Base-by-base conservation (phyloP, 2,113 vertebrate species). In the Toxotes jaculatrix region DNA sequence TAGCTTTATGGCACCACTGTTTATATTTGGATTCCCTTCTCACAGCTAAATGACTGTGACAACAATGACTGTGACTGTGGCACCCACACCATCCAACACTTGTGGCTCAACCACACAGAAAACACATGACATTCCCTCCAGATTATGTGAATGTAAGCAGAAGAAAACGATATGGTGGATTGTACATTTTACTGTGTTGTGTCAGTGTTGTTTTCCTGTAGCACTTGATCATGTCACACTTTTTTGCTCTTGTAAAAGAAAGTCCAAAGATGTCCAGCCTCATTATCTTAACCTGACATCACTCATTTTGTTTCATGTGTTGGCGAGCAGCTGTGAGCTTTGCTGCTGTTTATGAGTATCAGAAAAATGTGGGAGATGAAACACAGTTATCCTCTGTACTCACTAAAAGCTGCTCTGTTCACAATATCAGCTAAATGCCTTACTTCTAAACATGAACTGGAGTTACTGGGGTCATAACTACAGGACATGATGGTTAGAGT, bases 11-110 rank as follows among this genome's bases (percentile, higher is more conserved):
- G 86, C 87, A 45, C 90, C 60, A 27, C 89, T 91, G 88, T 92
- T 93, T 92, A 74, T 87, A 90, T 93, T 92, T 93, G 92, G 84
- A 80, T 86, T 91, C 60, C 70, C 77, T 60, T n/a, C 77, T 88
- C 55, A 17, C 65, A 80, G 88, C 81, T 88, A 72, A 91, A 92
- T 91, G 87, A 82, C 83, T 86, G 73, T 42, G 84, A 84, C 72
- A 86, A 76, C 76, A 90, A 23, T 76, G 73, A 79, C 86, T 76
- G 80, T 47, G 83, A 47, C 85, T 87, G 3, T 64, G 74, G 77
- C 61, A 84, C 83, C 80, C 73, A 4, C 68, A 42, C 19, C 71
- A 66, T 65, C 42, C 60, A 31, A 51, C 80, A 55, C 34, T 73
- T 67, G 83, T 57, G 60, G 61, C 49, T 84, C 60, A 3, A 16